phyloP scores from a whole-genome alignment of 2,113 vertebrate species.

The Xiphophorus couchianus region DNA sequence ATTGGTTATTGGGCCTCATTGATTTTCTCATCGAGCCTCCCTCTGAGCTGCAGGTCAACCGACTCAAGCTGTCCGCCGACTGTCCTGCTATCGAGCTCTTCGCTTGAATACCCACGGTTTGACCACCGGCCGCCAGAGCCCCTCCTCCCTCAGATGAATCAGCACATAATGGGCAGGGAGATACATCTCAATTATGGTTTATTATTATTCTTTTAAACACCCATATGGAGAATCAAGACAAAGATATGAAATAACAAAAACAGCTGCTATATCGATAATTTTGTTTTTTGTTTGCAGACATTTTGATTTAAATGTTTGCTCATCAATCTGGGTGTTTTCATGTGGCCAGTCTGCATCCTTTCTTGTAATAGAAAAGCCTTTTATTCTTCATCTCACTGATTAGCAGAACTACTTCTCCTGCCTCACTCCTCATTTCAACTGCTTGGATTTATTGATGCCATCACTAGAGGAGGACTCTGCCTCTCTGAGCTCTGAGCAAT shows the following conservation, averaged over 20 bases:
- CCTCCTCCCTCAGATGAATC: conserved; percentile 41
- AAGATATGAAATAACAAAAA: no score
- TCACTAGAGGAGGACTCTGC: neutral
- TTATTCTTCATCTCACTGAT: conserved; percentile 38
- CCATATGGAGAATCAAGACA: no score
- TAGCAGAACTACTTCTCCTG: conserved; percentile 35
- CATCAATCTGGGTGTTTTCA: conserved; percentile 6
- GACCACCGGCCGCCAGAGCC: conserved; percentile 3
- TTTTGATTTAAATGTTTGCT: conserved; percentile 27
- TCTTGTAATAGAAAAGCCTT: conserved; percentile 16
- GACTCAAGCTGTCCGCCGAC: conserved; percentile 52
- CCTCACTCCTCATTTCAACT: conserved; percentile 9
- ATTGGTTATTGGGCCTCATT: conserved; percentile 72
- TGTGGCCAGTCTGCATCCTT: conserved; percentile 18
- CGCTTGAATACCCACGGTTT: conserved; percentile 56
- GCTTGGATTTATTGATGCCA: conserved; percentile 19
- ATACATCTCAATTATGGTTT: conserved; percentile 53
- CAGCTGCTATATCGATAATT: conserved; percentile 18
- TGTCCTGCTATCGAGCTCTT: conserved; percentile 53
- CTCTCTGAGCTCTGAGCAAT: conserved; percentile 12
- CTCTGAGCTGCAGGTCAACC: conserved; percentile 53
- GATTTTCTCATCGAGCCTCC: conserved; percentile 69
- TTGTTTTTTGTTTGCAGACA: conserved; percentile 2
- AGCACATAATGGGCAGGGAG: conserved; percentile 31
- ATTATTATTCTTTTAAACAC: neutral